phyloP scores from a whole-genome alignment of 2,113 vertebrate genomes.

The Trachemys scripta region DNA sequence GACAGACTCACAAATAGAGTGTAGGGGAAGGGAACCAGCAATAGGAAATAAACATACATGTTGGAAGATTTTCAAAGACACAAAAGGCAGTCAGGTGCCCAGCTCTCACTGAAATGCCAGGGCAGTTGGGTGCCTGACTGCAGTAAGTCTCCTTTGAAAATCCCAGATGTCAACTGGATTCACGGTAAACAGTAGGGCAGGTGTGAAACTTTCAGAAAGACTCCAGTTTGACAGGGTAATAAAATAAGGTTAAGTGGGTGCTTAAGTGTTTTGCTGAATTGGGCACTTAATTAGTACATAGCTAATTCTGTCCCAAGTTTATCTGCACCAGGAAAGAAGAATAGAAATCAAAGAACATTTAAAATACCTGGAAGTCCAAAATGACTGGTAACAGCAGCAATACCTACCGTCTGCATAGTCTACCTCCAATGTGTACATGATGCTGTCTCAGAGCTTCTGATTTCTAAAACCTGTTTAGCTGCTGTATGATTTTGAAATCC shows the following conservation, averaged over 20 bases:
- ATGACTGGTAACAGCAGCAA: background rate
- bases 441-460: background rate
- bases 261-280: slow-evolving; percentile 62
- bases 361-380: background rate
- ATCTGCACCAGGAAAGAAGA: slow-evolving; percentile 12
- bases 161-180: background rate
- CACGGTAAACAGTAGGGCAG: background rate
- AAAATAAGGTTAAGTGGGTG: slow-evolving; percentile 54
- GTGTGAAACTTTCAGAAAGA: background rate
- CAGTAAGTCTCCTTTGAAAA: background rate
- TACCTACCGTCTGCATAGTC: background rate
- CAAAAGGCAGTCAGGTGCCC: fast-evolving
- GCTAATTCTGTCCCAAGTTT: slow-evolving; percentile 21
- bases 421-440: background rate
- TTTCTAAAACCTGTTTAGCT: background rate
- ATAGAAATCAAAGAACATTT: background rate
- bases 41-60: background rate
- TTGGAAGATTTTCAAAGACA: background rate
- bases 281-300: slow-evolving; percentile 50
- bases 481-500: background rate
- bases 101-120: background rate
- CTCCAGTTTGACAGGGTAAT: slow-evolving; percentile 10
- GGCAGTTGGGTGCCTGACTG: fast-evolving
- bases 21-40: background rate
- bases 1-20: background rate